Percentiles rank a stretch among this genome's conserved stretches.
Evolutionary conservation across 2,797 vertebrate species (phyloP).

Genomic region (Brachyalestes nurse): DNA sequence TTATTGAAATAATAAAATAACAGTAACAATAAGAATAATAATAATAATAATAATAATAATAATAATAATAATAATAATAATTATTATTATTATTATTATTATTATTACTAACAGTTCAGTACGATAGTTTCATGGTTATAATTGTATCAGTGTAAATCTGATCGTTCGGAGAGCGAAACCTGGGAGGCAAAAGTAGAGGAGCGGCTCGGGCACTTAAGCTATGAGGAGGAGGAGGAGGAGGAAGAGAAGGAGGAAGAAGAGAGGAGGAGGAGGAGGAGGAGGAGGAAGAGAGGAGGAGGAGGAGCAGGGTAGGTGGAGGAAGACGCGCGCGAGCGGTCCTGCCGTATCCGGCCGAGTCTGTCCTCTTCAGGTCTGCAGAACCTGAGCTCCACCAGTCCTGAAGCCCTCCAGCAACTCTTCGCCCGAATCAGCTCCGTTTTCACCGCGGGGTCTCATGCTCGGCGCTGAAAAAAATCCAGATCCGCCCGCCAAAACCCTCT

Average conservation of each 20-base stretch:
- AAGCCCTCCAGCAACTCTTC: background rate
- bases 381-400: background rate
- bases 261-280: background rate
- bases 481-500: background rate
- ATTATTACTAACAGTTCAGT: too few relatives aligned
- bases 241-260: background rate
- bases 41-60: too few relatives aligned
- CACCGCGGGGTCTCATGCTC: slow-evolving; percentile 23
- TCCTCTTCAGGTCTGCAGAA: background rate
- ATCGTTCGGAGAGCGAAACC: background rate
- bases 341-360: background rate
- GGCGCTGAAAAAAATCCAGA: background rate
- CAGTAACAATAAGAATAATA: too few relatives aligned
- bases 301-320: background rate
- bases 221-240: too few relatives aligned
- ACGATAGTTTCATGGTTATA: too few relatives aligned
- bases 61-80: too few relatives aligned
- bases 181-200: background rate
- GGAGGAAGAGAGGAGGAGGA: background rate
- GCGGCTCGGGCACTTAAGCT: background rate
- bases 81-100: too few relatives aligned
- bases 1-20: too few relatives aligned
- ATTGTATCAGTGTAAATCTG: too few relatives aligned
- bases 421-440: background rate
- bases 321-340: background rate